A percentile compares a stretch with the other conserved stretches of the same genome.
Evolutionary conservation across 2,888 invertebrate species (phyloP).

Genomic region (Apeira syringaria): DNA sequence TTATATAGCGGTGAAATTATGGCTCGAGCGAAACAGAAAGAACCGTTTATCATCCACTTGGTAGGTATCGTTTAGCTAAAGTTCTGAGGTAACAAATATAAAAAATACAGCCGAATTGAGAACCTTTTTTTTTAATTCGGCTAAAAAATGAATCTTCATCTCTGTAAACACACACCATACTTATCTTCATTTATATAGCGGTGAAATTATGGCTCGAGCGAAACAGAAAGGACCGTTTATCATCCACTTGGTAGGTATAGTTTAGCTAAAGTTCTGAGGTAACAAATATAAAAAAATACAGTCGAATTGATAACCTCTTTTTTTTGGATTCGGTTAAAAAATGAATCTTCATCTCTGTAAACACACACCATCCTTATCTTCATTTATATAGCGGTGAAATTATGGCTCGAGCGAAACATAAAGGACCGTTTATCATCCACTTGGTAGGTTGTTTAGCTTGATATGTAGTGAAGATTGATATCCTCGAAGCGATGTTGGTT

Average conservation of each 20-base stretch:
- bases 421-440: conserved; percentile 71
- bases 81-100: too few species aligned
- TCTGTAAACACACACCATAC: conserved; percentile 48
- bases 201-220: conserved; percentile 69
- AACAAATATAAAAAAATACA: too few species aligned
- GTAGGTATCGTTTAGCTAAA: too few species aligned
- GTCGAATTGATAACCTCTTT: background rate
- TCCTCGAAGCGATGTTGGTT: conserved; percentile 42
- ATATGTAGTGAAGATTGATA: conserved; percentile 71
- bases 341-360: background rate
- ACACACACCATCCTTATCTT: conserved; percentile 67
- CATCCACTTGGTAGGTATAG: conserved; percentile 65
- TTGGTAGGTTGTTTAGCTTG: conserved; percentile 62
- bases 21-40: conserved; percentile 65
- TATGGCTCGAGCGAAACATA: conserved; percentile 66
- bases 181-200: conserved; percentile 77
- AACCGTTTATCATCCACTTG: conserved; percentile 70
- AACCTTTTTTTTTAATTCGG: too few species aligned
- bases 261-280: too few species aligned
- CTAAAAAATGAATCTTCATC: background rate
- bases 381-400: conserved; percentile 77
- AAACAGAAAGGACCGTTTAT: conserved; percentile 71
- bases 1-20: conserved; percentile 77
- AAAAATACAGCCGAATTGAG: too few species aligned
- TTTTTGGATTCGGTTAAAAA: too few species aligned